Conservation (phyloP, 2,888 invertebrate genomes). For the Ecliptopera silaceata region DNA sequence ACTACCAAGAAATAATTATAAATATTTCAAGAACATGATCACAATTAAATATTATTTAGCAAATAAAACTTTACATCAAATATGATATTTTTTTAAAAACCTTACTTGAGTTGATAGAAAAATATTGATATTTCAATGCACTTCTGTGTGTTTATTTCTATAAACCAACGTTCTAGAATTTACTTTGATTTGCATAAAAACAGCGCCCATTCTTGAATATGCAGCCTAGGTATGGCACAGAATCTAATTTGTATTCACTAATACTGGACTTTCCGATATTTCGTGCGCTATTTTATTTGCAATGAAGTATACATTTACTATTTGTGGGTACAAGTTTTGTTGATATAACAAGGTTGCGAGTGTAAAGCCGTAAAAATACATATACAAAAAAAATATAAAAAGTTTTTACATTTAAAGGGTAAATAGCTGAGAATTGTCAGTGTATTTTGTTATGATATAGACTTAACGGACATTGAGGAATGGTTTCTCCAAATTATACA, state of each 20-base stretch:
- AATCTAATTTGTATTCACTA: slow-evolving; percentile 11
- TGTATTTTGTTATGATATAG: no score
- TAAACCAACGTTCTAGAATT: neutral
- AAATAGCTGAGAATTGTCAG: no score
- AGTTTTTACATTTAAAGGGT: no score
- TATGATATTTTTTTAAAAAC: neutral
- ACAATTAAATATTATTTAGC: no score
- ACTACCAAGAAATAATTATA: slow-evolving; percentile 21
- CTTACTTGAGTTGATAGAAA: no score
- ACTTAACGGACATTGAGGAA: no score
- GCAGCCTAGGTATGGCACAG: slow-evolving; percentile 24
- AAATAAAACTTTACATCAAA: no score
- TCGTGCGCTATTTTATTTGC: slow-evolving; percentile 8
- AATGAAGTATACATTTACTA: slow-evolving; percentile 5
- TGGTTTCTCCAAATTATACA: no score
- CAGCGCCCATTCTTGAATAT: slow-evolving; percentile 6
- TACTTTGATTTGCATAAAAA: slow-evolving; percentile 3
- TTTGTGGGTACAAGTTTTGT: neutral
- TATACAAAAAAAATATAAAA: no score
- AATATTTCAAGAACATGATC: slow-evolving; percentile 28
- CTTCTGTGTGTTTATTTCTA: no score
- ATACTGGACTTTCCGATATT: slow-evolving; percentile 16
- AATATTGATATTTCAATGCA: no score
- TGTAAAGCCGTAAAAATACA: no score
- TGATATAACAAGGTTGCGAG: neutral